phyloP scores from a whole-genome alignment of 2,113 vertebrate species.

The Catharus minimus region DNA sequence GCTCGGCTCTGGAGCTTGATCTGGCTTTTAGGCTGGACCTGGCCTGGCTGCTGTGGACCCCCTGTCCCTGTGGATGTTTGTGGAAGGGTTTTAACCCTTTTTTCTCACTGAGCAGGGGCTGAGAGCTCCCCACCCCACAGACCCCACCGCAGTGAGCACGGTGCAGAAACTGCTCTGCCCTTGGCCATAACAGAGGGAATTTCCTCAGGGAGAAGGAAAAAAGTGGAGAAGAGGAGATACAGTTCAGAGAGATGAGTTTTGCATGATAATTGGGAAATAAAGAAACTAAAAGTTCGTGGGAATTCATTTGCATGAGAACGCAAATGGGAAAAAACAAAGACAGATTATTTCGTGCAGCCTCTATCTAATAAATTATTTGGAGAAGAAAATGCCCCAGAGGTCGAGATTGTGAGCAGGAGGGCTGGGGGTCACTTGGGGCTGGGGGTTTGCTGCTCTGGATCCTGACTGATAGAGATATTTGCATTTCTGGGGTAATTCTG shows the following conservation, averaged over 20 bases:
- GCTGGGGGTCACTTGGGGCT: not conserved
- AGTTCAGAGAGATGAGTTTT: conserved; percentile 16
- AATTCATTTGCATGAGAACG: conserved; percentile 19
- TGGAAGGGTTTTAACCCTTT: not conserved
- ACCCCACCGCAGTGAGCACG: not conserved
- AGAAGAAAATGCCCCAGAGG: conserved; percentile 25
- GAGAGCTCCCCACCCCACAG: not conserved
- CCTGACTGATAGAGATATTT: conserved; percentile 32
- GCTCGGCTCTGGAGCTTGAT: not conserved
- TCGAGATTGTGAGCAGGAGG: not conserved
- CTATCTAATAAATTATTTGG: conserved; percentile 45
- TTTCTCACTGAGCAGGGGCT: not conserved
- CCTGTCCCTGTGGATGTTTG: fast-evolving
- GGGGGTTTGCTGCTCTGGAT: not conserved
- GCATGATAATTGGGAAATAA: conserved; percentile 33
- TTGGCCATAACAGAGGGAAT: not conserved
- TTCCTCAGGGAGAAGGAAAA: not conserved
- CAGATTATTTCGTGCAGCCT: conserved; percentile 18
- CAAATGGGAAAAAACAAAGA: not conserved
- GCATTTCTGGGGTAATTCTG: conserved; percentile 24
- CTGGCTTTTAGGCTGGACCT: not conserved
- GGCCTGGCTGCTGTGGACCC: not conserved
- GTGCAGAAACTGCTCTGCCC: not conserved
- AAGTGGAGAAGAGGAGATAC: not conserved
- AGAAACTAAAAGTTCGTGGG: conserved; percentile 43